Evolutionary conservation across 2,888 invertebrate species (phyloP).

Genomic region (Lasioglossum lativentre): DNA sequence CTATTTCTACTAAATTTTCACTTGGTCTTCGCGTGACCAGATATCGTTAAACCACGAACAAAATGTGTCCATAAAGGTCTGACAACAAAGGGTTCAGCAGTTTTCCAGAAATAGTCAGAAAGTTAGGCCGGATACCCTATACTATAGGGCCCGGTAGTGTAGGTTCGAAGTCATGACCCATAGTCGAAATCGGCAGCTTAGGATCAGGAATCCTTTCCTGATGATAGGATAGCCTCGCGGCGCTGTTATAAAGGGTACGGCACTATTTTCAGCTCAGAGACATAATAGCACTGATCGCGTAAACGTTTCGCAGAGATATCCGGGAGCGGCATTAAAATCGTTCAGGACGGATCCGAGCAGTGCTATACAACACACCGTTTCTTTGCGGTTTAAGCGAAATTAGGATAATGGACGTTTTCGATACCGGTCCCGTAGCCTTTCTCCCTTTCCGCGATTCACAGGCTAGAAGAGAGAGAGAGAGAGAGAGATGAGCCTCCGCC

Average conservation of each 20-base stretch:
- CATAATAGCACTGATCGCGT: not conserved
- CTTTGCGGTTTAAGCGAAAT: constrained; percentile 38
- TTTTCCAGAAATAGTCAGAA: not conserved
- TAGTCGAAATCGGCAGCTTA: not conserved
- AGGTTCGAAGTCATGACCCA: not conserved
- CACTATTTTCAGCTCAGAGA: not conserved
- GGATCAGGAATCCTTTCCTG: not conserved
- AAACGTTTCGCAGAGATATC: not conserved
- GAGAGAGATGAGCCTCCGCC: constrained; percentile 13
- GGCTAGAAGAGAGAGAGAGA: not conserved
- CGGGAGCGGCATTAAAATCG: constrained; percentile 9
- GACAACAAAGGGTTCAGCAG: not conserved
- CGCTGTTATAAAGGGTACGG: not conserved
- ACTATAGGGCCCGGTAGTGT: not conserved
- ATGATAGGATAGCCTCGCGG: not conserved
- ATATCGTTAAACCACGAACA: too few species aligned
- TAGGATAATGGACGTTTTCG: constrained; percentile 45
- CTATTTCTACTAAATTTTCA: too few species aligned
- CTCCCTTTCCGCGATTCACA: not conserved
- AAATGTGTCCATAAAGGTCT: not conserved
- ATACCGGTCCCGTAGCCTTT: not conserved
- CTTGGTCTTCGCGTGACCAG: too few species aligned
- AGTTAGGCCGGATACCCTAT: too few species aligned
- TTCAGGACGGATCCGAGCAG: not conserved
- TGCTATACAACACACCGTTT: not conserved